A percentile compares a stretch with the other conserved stretches of the same genome.
Evolutionary conservation across 1,140 invertebrate genomes (phyloP).

Genomic region (Zaprionus taronus): DNA sequence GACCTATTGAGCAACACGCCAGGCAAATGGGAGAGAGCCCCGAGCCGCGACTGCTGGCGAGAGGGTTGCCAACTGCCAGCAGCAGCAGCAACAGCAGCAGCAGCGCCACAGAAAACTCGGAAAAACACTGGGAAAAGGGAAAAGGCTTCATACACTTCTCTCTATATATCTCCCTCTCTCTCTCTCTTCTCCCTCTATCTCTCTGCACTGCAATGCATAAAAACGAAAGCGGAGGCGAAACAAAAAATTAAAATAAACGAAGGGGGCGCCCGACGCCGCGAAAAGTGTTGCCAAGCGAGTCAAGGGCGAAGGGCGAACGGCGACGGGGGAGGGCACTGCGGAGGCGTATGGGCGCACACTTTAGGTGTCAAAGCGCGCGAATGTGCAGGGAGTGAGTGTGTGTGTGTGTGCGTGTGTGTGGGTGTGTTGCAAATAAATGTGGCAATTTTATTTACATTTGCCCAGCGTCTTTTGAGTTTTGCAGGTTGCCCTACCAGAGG

Average conservation of each 20-base stretch:
- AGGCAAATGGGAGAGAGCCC: slow-evolving; percentile 43
- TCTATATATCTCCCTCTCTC: neutral
- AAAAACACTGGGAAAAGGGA: slow-evolving; percentile 31
- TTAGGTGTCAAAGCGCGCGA: slow-evolving; percentile 76
- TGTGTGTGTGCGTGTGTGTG: slow-evolving; percentile 7
- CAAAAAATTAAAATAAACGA: slow-evolving; percentile 82
- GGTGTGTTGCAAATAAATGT: slow-evolving; percentile 53
- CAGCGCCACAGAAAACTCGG: slow-evolving; percentile 48
- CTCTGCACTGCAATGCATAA: slow-evolving; percentile 35
- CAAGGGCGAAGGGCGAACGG: slow-evolving; percentile 36
- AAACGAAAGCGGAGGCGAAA: slow-evolving; percentile 70
- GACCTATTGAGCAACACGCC: slow-evolving; percentile 73
- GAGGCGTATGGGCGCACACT: slow-evolving; percentile 76
- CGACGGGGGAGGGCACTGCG: slow-evolving; percentile 15
- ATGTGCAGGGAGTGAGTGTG: slow-evolving; percentile 20
- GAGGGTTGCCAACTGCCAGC: slow-evolving; percentile 61
- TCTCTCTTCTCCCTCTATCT: neutral
- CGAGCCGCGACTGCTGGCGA: slow-evolving; percentile 23
- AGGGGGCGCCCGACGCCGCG: slow-evolving; percentile 47
- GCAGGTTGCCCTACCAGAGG: slow-evolving; percentile 28
- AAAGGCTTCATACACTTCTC: slow-evolving; percentile 21
- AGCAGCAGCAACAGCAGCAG: slow-evolving; percentile 75
- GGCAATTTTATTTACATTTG: slow-evolving; percentile 80
- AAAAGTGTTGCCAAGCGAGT: slow-evolving; percentile 54
- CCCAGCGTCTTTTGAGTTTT: slow-evolving; percentile 50